These are phyloP conservation scores for Siphamia tubifer DNA, from an alignment of 2,113 vertebrate species.

Conservation along the genomic window DNA sequence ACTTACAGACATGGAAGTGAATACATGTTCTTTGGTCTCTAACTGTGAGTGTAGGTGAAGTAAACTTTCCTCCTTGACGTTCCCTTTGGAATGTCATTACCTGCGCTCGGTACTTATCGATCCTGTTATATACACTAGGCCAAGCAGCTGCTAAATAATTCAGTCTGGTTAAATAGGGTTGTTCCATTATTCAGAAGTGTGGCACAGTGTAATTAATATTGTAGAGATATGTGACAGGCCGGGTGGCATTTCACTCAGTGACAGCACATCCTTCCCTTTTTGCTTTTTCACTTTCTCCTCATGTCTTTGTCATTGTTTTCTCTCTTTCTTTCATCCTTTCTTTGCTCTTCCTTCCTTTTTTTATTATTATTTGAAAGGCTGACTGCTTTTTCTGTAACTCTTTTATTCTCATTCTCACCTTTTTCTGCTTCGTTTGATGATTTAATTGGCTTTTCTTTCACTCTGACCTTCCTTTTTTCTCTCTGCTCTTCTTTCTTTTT, in stretches of 20 bases:
- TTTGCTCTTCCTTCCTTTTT: slow-evolving; percentile 10
- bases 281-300: slow-evolving; percentile 30
- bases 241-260: slow-evolving; percentile 73
- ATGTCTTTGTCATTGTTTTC: slow-evolving; percentile 18
- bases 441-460: background rate
- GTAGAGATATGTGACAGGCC: slow-evolving; percentile 80
- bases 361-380: background rate
- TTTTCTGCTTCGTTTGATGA: background rate
- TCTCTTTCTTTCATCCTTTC: background rate
- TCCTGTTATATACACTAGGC: slow-evolving; percentile 79
- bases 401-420: background rate
- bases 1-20: background rate
- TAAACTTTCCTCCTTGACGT: slow-evolving; percentile 57
- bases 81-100: slow-evolving; percentile 78
- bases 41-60: slow-evolving; percentile 38
- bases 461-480: background rate
- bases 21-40: background rate
- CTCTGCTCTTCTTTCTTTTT: background rate
- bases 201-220: slow-evolving; percentile 85
- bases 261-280: slow-evolving; percentile 51
- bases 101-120: slow-evolving; percentile 76
- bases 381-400: background rate
- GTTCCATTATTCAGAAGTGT: slow-evolving; percentile 82
- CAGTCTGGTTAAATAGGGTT: slow-evolving; percentile 82
- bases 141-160: slow-evolving; percentile 82